phyloP scores from a whole-genome alignment of 2,888 invertebrate genomes.

The Standfussiana lucernea region DNA sequence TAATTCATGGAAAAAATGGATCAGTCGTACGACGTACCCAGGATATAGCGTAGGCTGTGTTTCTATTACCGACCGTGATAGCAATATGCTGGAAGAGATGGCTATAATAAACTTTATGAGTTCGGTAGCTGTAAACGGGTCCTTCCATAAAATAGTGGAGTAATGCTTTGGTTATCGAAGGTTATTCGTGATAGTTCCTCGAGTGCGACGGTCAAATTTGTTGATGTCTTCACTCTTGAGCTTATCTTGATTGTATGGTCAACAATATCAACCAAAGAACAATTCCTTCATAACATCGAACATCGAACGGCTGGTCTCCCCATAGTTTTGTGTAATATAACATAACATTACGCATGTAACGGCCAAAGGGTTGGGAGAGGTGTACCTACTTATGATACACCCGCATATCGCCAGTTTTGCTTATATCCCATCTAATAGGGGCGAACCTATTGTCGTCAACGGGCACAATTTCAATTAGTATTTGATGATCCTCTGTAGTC shows the following conservation, averaged over 20 bases:
- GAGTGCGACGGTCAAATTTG: neutral
- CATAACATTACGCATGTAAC: neutral
- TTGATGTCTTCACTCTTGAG: conserved; percentile 35
- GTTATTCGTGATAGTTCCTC: conserved; percentile 19
- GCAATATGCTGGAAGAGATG: conserved; percentile 63
- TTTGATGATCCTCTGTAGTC: neutral
- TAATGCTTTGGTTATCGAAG: conserved; percentile 21
- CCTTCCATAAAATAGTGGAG: conserved; percentile 32
- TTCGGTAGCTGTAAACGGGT: conserved; percentile 33
- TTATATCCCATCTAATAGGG: neutral
- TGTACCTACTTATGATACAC: neutral
- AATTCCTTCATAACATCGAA: neutral
- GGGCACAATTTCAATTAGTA: neutral
- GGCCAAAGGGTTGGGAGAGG: neutral
- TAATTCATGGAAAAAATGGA: conserved; percentile 86
- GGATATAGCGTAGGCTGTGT: conserved; percentile 66
- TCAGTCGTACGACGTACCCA: conserved; percentile 74
- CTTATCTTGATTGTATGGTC: conserved; percentile 9
- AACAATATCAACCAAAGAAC: neutral
- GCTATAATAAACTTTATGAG: conserved; percentile 42
- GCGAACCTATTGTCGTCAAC: neutral
- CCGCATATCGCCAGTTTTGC: neutral
- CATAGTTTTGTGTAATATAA: neutral
- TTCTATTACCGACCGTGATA: conserved; percentile 69
- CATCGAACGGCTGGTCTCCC: neutral